Evolutionary conservation across 2,113 vertebrate species (phyloP).

Genomic region (Nasalis larvatus): DNA sequence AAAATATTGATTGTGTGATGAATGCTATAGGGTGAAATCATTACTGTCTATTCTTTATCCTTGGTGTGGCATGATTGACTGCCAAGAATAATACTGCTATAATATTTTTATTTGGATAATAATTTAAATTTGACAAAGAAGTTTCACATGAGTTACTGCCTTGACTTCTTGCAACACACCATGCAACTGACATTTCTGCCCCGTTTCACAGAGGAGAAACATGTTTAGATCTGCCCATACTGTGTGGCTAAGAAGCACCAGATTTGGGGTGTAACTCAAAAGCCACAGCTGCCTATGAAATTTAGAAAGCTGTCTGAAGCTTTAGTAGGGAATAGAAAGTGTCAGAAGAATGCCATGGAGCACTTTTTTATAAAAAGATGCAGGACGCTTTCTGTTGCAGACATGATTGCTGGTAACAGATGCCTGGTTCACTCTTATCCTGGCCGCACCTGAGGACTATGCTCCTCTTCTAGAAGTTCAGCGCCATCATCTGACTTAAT

Average conservation of each 20-base stretch:
- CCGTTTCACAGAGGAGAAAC: background rate
- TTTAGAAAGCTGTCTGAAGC: background rate
- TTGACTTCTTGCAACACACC: background rate
- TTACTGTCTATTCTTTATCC: background rate
- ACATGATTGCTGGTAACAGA: background rate
- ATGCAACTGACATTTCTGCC: background rate
- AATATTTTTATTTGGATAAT: background rate
- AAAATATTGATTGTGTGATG: conserved; percentile 27
- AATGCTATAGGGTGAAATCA: background rate
- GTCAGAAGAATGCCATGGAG: background rate
- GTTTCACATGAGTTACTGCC: background rate
- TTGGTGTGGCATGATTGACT: background rate
- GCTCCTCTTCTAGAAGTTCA: background rate
- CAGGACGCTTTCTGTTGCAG: background rate
- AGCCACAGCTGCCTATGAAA: background rate
- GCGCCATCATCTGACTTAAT: background rate
- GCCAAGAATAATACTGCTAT: background rate
- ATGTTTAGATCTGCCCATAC: background rate
- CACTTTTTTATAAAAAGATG: background rate
- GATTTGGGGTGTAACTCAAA: background rate
- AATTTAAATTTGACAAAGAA: background rate
- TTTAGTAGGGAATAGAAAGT: background rate
- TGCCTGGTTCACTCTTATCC: background rate
- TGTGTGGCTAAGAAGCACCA: background rate
- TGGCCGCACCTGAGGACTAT: background rate